These are phyloP conservation scores for Drosophila suzukii DNA, from an alignment of 1,140 invertebrate species.

Conservation along the genomic window DNA sequence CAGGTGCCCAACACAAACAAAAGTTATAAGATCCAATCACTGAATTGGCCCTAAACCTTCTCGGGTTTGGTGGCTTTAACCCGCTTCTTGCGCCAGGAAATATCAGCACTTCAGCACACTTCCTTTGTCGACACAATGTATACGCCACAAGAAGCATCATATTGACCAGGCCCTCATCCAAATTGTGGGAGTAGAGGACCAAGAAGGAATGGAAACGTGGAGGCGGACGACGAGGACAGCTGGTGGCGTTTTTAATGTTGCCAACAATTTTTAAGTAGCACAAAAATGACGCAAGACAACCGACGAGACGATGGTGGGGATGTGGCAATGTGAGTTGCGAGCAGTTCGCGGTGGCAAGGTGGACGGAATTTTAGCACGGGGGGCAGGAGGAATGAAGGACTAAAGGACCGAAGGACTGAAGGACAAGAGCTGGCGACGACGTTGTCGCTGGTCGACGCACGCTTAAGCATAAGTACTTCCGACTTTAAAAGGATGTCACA, in stretches of 20 bases:
- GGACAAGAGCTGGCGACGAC: conserved; percentile 19
- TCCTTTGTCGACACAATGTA: conserved; percentile 24
- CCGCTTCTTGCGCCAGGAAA: neutral
- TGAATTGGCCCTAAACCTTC: neutral
- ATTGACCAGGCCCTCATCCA: conserved; percentile 39
- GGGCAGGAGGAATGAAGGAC: conserved; percentile 12
- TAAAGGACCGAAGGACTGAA: neutral
- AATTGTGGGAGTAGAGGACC: conserved; percentile 8
- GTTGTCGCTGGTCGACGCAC: conserved; percentile 62
- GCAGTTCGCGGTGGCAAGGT: neutral
- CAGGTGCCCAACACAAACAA: no score
- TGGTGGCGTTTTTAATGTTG: conserved; percentile 58
- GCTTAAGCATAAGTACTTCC: conserved; percentile 84
- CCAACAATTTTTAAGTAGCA: conserved; percentile 80
- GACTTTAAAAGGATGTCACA: conserved; percentile 84
- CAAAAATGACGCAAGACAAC: conserved; percentile 62
- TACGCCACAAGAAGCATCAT: conserved; percentile 30
- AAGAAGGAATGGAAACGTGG: no score
- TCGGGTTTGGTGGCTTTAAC: neutral
- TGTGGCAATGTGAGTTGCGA: neutral
- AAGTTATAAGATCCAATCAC: neutral
- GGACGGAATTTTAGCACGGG: conserved; percentile 29
- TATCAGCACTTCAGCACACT: neutral
- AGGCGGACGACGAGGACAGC: conserved; percentile 7
- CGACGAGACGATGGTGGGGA: conserved; percentile 7